Base-by-base conservation (phyloP, 2,888 invertebrate genomes). In the Atrina japonica region DNA sequence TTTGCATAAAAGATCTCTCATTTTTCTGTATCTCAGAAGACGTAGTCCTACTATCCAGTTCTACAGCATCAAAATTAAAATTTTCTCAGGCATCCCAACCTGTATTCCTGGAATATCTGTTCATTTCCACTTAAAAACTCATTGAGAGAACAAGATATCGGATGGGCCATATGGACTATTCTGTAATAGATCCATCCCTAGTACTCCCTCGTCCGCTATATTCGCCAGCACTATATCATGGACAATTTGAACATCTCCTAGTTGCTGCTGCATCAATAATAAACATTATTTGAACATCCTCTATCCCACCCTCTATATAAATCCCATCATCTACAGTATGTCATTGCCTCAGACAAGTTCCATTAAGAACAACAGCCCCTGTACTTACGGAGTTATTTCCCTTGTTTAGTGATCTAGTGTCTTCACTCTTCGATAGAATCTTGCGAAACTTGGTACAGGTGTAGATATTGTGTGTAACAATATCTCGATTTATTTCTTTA, bases 221-320 rank as follows among this genome's bases (percentile, higher is more conserved):
- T 72, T 64, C 18, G 67, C 72, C 21, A 72, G 53, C 47, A 72
- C 35, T 1, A 58, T 58, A 14, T 72, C 53, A 14, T 65, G 55
- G 1, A 25, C 5, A 1, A 64, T 2, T 27, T 52, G 21, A 3
- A 29, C 35, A 14, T 43, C 40, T 35, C n/a, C 59, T 55, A 70
- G 25, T 47, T 6, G 65, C 70, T 21, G 60, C 65, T 14, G 41
- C 49, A 52, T 56, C 45, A 2, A 43, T 47, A 35, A 61, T 58
- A 27, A 68, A 69, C 5, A 49, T 60, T 0, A 60, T 23, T 27
- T 53, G 29, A 7, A 73, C 41, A 0, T 50, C 66, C 7, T 65
- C 29, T n/a, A 66, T 29, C 29, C 29, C 50, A 27, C 60, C 68
- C 18, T 59, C 27, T n/a, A 69, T 41, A 30, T 69, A 70, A 6